These are phyloP conservation scores for Cryptoblepharus egeriae DNA, from an alignment of 2,797 vertebrate species.

Conservation along the genomic window DNA sequence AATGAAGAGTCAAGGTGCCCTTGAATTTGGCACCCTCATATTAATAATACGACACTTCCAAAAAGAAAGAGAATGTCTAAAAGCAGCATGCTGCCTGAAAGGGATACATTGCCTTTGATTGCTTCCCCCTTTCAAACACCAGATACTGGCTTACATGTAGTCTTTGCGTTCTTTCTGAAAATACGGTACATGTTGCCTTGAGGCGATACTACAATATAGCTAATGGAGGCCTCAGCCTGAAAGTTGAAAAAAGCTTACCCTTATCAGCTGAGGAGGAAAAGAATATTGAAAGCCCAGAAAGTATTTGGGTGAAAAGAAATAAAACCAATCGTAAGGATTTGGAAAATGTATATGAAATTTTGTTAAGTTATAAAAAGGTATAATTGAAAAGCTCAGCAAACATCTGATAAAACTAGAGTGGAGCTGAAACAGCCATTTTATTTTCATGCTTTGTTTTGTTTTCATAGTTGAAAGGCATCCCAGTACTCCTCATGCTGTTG, in stretches of 20 bases:
- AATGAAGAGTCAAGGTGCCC: rapidly evolving
- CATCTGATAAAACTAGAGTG: not conserved
- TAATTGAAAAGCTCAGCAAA: not conserved
- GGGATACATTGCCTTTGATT: constrained; percentile 20
- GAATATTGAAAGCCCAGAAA: not conserved
- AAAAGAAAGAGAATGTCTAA: not conserved
- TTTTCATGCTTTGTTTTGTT: not conserved
- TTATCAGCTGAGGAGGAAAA: not conserved
- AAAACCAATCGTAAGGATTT: not conserved
- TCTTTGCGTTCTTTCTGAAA: constrained; percentile 25
- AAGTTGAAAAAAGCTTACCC: constrained; percentile 29
- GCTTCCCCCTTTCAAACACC: constrained; percentile 11
- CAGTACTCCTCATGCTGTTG: not conserved
- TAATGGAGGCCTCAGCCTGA: constrained; percentile 30
- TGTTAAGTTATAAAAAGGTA: not conserved
- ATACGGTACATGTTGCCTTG: constrained; percentile 11
- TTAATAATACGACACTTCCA: not conserved
- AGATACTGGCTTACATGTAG: not conserved
- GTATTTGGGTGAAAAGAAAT: constrained; percentile 7
- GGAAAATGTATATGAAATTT: not conserved
- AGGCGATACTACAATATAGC: constrained; percentile 10
- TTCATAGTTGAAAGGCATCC: not conserved
- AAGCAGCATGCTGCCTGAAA: not conserved
- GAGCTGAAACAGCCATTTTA: not conserved
- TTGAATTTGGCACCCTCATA: not conserved